A percentile compares a stretch with the other conserved stretches of the same genome.
These are phyloP conservation scores for Rynchops niger DNA, from an alignment of 2,113 vertebrate species.

Conservation along the genomic window DNA sequence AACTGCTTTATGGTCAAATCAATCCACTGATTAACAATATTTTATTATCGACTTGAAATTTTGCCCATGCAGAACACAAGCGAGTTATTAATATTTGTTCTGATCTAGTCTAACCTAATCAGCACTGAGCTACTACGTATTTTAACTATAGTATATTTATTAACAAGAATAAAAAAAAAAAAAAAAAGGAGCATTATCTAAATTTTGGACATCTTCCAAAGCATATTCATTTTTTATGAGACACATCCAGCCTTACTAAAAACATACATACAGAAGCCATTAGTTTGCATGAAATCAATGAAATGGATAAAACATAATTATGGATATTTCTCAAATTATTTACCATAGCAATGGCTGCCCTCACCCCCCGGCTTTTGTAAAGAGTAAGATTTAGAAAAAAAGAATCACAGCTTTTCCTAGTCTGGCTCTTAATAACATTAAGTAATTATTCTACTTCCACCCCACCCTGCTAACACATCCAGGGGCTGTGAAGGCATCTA, in stretches of 20 bases:
- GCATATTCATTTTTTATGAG: neutral
- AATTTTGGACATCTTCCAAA: neutral
- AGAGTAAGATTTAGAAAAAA: neutral
- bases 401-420: neutral
- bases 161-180: neutral
- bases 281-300: neutral
- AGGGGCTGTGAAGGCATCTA: neutral
- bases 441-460: neutral
- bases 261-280: neutral
- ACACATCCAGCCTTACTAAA: neutral
- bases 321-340: neutral
- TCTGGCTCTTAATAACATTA: neutral
- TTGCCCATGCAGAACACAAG: neutral
- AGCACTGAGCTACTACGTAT: neutral
- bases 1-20: conserved; percentile 32
- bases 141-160: neutral
- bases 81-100: neutral
- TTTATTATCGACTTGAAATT: conserved; percentile 32
- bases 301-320: neutral
- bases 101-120: neutral
- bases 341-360: neutral
- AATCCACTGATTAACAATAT: conserved; percentile 32
- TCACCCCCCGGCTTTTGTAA: neutral
- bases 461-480: neutral
- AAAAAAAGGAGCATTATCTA: neutral